Percentiles rank a stretch among this genome's conserved stretches.
These are phyloP conservation scores for Magallana ariakensis DNA, from an alignment of 1,140 invertebrate genomes.

Conservation along the genomic window DNA sequence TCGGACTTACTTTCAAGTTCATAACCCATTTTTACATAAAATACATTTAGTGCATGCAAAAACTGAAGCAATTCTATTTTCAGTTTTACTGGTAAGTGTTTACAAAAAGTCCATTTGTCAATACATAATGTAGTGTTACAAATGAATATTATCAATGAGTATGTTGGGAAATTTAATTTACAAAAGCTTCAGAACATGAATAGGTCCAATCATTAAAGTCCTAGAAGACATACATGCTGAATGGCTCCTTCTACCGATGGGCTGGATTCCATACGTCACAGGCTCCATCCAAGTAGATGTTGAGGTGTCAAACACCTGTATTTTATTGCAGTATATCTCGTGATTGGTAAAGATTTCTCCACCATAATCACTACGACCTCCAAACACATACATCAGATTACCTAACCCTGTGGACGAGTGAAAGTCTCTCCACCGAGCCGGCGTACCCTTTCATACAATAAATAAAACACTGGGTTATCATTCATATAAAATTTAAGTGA, in stretches of 20 bases:
- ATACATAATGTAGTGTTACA: no score
- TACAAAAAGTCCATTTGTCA: no score
- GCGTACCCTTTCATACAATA: constrained; percentile 77
- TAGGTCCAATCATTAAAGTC: no score
- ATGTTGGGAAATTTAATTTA: no score
- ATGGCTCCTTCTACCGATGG: constrained; percentile 90
- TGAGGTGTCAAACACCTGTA: constrained; percentile 88
- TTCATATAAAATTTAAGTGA: no score
- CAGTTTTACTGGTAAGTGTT: no score
- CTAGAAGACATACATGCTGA: constrained; percentile 87
- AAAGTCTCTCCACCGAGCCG: constrained; percentile 90
- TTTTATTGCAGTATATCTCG: constrained; percentile 89
- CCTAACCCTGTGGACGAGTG: constrained; percentile 89
- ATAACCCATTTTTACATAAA: no score
- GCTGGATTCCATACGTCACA: constrained; percentile 82
- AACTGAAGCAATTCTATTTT: no score
- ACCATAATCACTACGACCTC: constrained; percentile 87
- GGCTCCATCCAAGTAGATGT: constrained; percentile 85
- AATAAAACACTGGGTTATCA: no score
- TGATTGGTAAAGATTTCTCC: constrained; percentile 84
- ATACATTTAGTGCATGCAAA: no score
- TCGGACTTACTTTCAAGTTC: not conserved
- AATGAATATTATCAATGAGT: no score
- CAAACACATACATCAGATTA: constrained; percentile 91
- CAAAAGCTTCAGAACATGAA: no score